Conservation (phyloP, 2,113 vertebrate genomes). For the Ophiodon elongatus region DNA sequence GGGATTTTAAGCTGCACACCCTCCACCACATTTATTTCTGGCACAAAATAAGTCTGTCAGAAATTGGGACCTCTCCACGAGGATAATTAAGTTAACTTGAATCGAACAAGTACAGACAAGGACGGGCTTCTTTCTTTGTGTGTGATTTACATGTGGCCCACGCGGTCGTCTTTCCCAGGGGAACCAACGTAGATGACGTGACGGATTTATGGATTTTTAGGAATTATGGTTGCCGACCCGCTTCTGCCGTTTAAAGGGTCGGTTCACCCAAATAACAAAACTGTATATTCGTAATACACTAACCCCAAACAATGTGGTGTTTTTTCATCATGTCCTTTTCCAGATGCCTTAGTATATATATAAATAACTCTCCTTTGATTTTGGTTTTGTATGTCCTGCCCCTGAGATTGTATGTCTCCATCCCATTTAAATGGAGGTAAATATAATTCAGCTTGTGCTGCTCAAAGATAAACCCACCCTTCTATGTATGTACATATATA, state of each 20-base stretch:
- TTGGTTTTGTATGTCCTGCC: too few relatives aligned
- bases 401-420: too few relatives aligned
- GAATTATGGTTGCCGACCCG: not conserved
- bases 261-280: not conserved
- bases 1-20: not conserved
- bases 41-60: not conserved
- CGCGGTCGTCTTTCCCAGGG: not conserved
- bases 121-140: not conserved
- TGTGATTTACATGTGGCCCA: not conserved
- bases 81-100: conserved; percentile 12
- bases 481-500: too few relatives aligned
- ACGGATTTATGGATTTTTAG: not conserved
- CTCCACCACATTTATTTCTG: not conserved
- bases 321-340: too few relatives aligned
- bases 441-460: not conserved
- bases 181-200: not conserved
- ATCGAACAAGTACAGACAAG: not conserved
- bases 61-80: not conserved
- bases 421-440: not conserved
- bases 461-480: not conserved
- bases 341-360: too few relatives aligned
- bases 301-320: not conserved
- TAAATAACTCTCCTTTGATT: too few relatives aligned
- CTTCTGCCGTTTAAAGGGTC: not conserved
- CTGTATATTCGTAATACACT: not conserved